phyloP scores from a whole-genome alignment of 2,797 vertebrate species.

The Pteronotus mesoamericanus region DNA sequence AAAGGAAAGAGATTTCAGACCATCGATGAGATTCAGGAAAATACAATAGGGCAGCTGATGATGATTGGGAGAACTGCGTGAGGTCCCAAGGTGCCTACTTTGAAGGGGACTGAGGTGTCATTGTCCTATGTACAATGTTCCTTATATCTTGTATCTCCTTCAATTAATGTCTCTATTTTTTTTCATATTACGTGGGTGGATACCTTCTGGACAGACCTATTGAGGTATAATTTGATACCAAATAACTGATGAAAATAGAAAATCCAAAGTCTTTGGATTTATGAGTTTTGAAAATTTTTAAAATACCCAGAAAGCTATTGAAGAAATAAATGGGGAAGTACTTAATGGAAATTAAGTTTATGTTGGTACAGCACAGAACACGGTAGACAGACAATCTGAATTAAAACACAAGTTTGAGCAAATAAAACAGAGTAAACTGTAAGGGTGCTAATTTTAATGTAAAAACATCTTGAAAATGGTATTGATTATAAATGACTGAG shows the following conservation, averaged over 20 bases:
- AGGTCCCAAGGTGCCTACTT: no score
- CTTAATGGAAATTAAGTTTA: constrained; percentile 93
- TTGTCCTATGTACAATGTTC: no score
- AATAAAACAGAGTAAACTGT: constrained; percentile 92
- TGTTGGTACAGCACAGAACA: constrained; percentile 93
- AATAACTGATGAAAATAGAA: constrained; percentile 91
- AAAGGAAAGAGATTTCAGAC: no score
- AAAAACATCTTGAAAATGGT: constrained; percentile 93
- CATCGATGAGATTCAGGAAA: no score
- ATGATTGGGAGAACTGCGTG: no score
- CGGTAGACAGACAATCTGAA: constrained; percentile 92
- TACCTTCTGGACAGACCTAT: not conserved
- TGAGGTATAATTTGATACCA: not conserved
- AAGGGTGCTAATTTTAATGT: constrained; percentile 94
- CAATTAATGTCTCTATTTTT: no score
- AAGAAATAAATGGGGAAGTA: constrained; percentile 95
- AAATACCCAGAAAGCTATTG: constrained; percentile 93
- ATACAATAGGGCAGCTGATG: no score
- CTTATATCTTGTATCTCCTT: no score
- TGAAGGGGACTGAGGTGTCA: no score
- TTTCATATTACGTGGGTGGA: no score
- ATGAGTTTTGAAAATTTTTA: constrained; percentile 84
- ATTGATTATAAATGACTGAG: constrained; percentile 92
- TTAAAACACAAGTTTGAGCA: constrained; percentile 95
- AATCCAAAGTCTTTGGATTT: constrained; percentile 94